Evolutionary conservation across 2,888 invertebrate genomes (phyloP), one percentile per base, ranked within the genome.

Genomic region (Rotaria socialis): DNA sequence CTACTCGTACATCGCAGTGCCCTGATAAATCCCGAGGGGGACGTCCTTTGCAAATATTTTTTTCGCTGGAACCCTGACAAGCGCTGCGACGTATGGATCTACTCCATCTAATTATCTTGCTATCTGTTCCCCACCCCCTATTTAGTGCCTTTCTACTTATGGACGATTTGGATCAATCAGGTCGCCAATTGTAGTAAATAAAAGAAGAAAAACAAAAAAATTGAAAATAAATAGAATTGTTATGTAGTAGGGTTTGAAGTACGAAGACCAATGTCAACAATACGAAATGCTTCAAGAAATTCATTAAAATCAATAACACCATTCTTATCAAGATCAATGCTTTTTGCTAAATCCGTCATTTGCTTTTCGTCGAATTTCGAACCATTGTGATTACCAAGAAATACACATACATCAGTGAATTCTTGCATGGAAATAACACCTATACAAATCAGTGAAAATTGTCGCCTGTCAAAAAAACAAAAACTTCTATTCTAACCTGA

Each of bases 301-400:
- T 97, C 96, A 91, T 96, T 97, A 87, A 97, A 93, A 91, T 96
- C 96, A 41, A 96, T 96, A 87, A 94, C 92, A 0, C 96, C 96
- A 89, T 96, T 96, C 89, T 96, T 95, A 91, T 97, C 96, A 89
- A 96, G 94, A 90, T 97, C 96, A 94, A 97, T 95, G 90, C 95
- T 93, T 86, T 94, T 93, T 88, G 96, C 96, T 89, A 96, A 95
- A 89, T 96, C 95, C 60, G 94, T 92, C 87, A 96, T 93, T 90
- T 96, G 94, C 84, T 94, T 94, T 88, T 89, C 89, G 47, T 58
- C 60, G 11, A 86, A 85, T 60, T n/a, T 56, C 2, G 84, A 43
- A 52, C 74, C 85, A 85, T 86, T 85, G 67, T 84, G 85, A 19
- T 84, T 56, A 85, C 52, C 80, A 11, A 88, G 93, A 86, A 96